These are phyloP conservation scores for Gopherus flavomarginatus DNA, from an alignment of 2,113 vertebrate species.

Conservation along the genomic window DNA sequence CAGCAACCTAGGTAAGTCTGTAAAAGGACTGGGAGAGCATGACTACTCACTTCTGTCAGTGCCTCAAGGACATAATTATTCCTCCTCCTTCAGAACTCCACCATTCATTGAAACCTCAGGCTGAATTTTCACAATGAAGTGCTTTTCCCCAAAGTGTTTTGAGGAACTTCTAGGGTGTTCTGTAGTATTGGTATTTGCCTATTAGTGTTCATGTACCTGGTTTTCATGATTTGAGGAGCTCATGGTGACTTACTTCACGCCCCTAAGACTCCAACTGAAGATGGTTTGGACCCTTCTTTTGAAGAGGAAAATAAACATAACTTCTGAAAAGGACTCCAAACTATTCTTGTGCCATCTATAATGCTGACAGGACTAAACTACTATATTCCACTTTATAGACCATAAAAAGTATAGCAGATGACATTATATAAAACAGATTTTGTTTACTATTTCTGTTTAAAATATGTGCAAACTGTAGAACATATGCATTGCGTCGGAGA, in stretches of 20 bases:
- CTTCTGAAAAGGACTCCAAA: neutral
- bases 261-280: neutral
- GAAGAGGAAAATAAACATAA: neutral
- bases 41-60: neutral
- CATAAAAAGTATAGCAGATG: neutral
- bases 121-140: neutral
- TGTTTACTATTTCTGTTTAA: neutral
- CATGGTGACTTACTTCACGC: neutral
- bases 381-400: neutral
- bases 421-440: neutral
- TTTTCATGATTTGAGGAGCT: neutral
- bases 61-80: neutral
- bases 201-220: neutral
- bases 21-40: neutral
- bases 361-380: neutral
- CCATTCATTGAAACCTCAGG: neutral
- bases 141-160: neutral
- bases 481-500: neutral
- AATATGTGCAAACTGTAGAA: neutral
- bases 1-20: neutral
- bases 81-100: neutral
- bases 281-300: neutral
- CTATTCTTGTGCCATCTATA: neutral
- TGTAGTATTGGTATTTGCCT: neutral
- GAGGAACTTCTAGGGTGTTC: neutral